Evolutionary conservation across 2,888 invertebrate species (phyloP), one percentile per base, ranked within the genome.

Genomic region (Carcina quercana): DNA sequence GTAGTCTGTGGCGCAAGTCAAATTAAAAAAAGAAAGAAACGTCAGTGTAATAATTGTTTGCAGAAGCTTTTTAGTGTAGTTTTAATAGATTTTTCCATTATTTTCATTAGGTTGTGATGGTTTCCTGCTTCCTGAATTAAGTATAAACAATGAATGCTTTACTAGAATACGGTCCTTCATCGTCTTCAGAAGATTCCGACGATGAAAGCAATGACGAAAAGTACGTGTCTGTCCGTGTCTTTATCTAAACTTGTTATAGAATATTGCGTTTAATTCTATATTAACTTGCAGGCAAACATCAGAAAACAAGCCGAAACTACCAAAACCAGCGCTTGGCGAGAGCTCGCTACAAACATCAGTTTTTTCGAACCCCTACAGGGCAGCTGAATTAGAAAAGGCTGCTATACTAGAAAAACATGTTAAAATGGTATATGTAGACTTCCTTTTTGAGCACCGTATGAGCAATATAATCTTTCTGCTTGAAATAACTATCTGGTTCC

Each of bases 341-440:
- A 72, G 61, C 38, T 70, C 78, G 28, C 59, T 87, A 37, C 87
- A 88, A 55, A 88, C 88, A 37, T 94, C 94, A 7, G 95, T 96
- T 3, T 96, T 96, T 63, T 89, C 89, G 19, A 96, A 96, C 83
- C 95, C 94, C 5, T 96, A 92, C 62, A 89, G 89, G 13, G 91
- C 92, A 65, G 96, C 92, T 1, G 96, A 96, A 67, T 87, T 90
- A 58, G 93, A 93, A 2, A 94, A 96, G 65, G 90, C 91, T 36
- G 93, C 94, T 8, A 90, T 95, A 35, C 76, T 96, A 25, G 95
- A 96, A 57, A 94, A 94, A 56, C 96, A 96, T 67, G 96, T 96
- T 0, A 95, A 95, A 86, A 94, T 97, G 94, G 95, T 92, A 53
- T 87, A 84, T 72, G 84, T 85, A 82, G 80, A 83, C 72, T 79